phyloP scores from a whole-genome alignment of 2,888 invertebrate species.

The Allolobophora icterica region DNA sequence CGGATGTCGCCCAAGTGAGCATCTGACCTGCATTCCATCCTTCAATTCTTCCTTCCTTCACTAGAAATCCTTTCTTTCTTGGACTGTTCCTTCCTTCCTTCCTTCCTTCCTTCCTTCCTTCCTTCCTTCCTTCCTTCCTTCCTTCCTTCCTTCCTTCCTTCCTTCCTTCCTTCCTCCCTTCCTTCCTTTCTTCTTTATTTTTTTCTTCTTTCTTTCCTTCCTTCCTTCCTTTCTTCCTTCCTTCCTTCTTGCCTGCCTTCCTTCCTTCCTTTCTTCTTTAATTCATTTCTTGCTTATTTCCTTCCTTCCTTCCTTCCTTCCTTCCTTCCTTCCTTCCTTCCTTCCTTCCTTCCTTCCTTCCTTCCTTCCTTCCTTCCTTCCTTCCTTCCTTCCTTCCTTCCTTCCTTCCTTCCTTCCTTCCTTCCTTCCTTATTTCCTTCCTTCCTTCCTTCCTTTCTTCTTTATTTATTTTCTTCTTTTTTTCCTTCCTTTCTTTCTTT shows the following conservation, averaged over 20 bases:
- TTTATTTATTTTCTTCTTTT: too few species aligned
- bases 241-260: constrained; percentile 18
- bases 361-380: constrained; percentile 29
- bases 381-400: constrained; percentile 23
- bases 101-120: constrained; percentile 23
- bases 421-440: not conserved
- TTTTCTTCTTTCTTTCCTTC: not conserved
- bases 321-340: not conserved
- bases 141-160: not conserved
- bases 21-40: not conserved
- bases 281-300: not conserved
- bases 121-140: not conserved
- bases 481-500: not conserved
- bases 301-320: not conserved
- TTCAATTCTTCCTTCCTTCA: not conserved
- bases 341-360: constrained; percentile 30
- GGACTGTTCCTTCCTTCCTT: not conserved
- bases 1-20: not conserved
- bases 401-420: constrained; percentile 1
- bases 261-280: constrained; percentile 15
- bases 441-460: not conserved
- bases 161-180: not conserved
- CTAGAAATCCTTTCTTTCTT: not conserved
- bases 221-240: constrained; percentile 15
- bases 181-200: constrained; percentile 22